These are phyloP conservation scores for Scaptomyza montana DNA, from an alignment of 1,140 invertebrate species.

Conservation along the genomic window DNA sequence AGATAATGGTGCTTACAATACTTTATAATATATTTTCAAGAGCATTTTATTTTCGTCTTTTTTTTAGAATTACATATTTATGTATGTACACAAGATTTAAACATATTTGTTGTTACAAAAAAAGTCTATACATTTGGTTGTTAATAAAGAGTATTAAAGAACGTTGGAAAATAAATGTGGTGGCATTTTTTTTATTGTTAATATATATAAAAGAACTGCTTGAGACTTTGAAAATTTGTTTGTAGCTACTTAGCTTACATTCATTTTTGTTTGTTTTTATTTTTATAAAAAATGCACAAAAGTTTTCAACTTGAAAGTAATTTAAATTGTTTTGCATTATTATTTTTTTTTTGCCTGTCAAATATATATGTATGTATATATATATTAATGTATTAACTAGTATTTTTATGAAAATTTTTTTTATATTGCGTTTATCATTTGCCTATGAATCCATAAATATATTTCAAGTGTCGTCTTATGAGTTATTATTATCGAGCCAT, in stretches of 20 bases:
- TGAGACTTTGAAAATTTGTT: conserved; percentile 54
- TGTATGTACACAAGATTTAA: conserved; percentile 65
- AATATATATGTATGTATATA: conserved; percentile 34
- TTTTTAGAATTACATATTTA: conserved; percentile 35
- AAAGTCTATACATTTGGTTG: conserved; percentile 68
- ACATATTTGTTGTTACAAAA: conserved; percentile 52
- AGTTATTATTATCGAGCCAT: conserved; percentile 14
- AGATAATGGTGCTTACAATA: conserved; percentile 57
- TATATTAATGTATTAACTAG: conserved; percentile 64
- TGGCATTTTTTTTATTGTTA: conserved; percentile 9
- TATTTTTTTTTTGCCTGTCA: conserved; percentile 35
- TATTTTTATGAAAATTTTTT: conserved; percentile 44
- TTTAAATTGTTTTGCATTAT: conserved; percentile 20
- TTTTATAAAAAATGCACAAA: conserved; percentile 54
- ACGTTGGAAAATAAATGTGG: conserved; percentile 28
- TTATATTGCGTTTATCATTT: conserved; percentile 55
- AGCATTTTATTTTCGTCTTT: conserved; percentile 36
- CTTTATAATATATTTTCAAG: conserved; percentile 28
- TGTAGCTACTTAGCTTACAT: conserved; percentile 49
- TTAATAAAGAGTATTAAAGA: conserved; percentile 70
- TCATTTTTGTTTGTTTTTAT: conserved; percentile 39
- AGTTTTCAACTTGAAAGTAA: conserved; percentile 54
- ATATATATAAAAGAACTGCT: conserved; percentile 45
- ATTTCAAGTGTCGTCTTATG: conserved; percentile 36
- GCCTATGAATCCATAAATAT: conserved; percentile 52